phyloP scores from a whole-genome alignment of 2,888 invertebrate species.

The Athrips mouffetella region DNA sequence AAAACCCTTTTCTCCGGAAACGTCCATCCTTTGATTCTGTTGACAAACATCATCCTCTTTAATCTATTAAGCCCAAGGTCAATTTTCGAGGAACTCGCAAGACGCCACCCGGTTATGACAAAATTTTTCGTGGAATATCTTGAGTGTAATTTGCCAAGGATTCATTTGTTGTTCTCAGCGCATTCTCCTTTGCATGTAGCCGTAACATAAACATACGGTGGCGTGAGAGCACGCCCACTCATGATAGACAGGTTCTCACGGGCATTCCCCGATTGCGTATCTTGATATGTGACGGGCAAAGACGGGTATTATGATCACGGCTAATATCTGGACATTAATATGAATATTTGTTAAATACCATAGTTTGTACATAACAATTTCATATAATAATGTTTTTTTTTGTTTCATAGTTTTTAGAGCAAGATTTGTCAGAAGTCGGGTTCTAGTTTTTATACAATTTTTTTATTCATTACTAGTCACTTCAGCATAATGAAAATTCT shows the following conservation, averaged over 20 bases:
- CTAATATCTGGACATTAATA: no score
- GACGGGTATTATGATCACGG: no score
- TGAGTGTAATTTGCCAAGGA: slow-evolving; percentile 33
- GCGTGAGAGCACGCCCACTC: slow-evolving; percentile 55
- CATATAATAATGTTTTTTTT: no score
- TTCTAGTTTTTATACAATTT: no score
- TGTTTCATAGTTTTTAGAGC: no score
- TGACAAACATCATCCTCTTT: slow-evolving; percentile 5
- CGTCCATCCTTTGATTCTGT: slow-evolving; percentile 1
- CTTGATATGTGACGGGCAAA: no score
- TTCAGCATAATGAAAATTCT: no score
- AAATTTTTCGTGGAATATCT: slow-evolving; percentile 9
- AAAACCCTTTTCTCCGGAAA: slow-evolving; percentile 14
- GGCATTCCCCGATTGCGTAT: slow-evolving; percentile 42
- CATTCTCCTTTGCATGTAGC: slow-evolving; percentile 41
- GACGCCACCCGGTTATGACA: background rate
- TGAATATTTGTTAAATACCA: no score
- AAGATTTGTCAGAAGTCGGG: no score
- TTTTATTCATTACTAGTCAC: no score
- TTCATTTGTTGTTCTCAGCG: slow-evolving; percentile 36
- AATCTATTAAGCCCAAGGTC: slow-evolving; percentile 16
- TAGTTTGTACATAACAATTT: no score
- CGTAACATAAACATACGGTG: slow-evolving; percentile 46
- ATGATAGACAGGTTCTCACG: slow-evolving; percentile 37
- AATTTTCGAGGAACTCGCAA: background rate